Base-by-base conservation (phyloP, 2,888 invertebrate genomes). In the Adineta ricciae region DNA sequence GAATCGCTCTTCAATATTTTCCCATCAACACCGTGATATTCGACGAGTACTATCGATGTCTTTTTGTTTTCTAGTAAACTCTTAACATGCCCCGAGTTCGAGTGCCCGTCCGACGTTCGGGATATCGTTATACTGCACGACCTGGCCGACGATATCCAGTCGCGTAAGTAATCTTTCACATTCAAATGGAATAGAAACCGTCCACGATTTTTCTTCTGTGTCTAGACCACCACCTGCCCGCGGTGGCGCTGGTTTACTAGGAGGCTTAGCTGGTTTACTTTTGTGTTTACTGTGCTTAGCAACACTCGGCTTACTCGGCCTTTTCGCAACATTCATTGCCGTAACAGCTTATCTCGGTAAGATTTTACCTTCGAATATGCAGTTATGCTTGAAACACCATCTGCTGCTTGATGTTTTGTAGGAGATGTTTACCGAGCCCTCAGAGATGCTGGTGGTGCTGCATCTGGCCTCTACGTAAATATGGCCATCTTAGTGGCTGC, bases 201-300 rank as follows among this genome's bases (percentile, higher is more conserved):
- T 9, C 19, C 19, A 50, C 1, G 24, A 41, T 78, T 7, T 3
- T 78, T 41, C 24, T 38, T 38, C 9, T 78, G 16, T 64, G 2
- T 64, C 14, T 2, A 64, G 38, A 78, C 73, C 73, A 4, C 73
- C 73, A 78, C n/a, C n/a, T n/a, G 24, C 56, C 14, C 56, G 56
- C 24, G 73, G 73, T 8, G 21, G 27, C 11, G 1, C 14, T 7
- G 73, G 73, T 38, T 38, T 78, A 78, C 4, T 78, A 16, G 73
- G 73, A 36, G 73, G 73, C 9, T 41, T 78, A 38, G 73, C 24
- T 9, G 73, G 73, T 38, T 9, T 78, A 38, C 41, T 78, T 1
- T 36, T 78, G 24, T 78, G 73, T 78, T 78, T 78, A 78, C 41
- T 78, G 0, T 78, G 73, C 73, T 78, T 78, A 41, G 73, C 73